Percentiles rank a stretch among this genome's conserved stretches.
Conservation (phyloP, 2,888 invertebrate species). For the Limnephilus lunatus region DNA sequence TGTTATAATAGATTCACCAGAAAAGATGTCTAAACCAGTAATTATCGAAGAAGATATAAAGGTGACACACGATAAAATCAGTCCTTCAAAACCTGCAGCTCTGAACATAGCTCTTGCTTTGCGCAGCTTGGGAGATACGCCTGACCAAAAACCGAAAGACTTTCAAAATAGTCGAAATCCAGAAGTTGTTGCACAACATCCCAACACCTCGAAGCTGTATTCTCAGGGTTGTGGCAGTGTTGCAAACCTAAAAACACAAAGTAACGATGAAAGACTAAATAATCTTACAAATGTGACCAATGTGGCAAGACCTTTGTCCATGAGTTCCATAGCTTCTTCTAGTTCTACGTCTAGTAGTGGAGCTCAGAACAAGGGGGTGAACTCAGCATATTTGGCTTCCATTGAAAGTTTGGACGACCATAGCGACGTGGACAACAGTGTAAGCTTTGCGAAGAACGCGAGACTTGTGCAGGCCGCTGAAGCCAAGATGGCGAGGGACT, state of each 20-base stretch:
- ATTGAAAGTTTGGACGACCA: conserved; percentile 92
- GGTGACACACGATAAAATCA: not conserved
- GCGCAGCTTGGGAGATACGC: conserved; percentile 9
- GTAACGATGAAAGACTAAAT: conserved; percentile 68
- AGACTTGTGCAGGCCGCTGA: conserved; percentile 52
- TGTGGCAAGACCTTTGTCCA: conserved; percentile 83
- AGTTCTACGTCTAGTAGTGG: conserved; percentile 81
- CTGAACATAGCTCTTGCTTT: conserved; percentile 45
- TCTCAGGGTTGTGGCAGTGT: conserved; percentile 67
- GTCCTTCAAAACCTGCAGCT: conserved; percentile 51
- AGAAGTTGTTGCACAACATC: not conserved
- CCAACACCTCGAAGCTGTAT: conserved; percentile 51
- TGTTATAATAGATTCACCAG: conserved; percentile 45
- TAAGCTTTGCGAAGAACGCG: conserved; percentile 69
- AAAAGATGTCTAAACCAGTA: not conserved
- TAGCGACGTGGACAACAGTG: conserved; percentile 82
- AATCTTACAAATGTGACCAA: conserved; percentile 76
- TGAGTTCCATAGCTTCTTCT: conserved; percentile 88
- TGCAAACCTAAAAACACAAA: conserved; percentile 73
- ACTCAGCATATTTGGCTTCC: conserved; percentile 90
- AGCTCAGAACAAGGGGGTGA: conserved; percentile 81
- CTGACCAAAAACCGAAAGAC: not conserved
- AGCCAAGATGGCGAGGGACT: conserved; percentile 53
- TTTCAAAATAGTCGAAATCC: not conserved
- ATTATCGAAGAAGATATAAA: conserved; percentile 6